A percentile compares a stretch with the other conserved stretches of the same genome.
phyloP scores from a whole-genome alignment of 2,888 invertebrate species.

The Rhagium mordax region DNA sequence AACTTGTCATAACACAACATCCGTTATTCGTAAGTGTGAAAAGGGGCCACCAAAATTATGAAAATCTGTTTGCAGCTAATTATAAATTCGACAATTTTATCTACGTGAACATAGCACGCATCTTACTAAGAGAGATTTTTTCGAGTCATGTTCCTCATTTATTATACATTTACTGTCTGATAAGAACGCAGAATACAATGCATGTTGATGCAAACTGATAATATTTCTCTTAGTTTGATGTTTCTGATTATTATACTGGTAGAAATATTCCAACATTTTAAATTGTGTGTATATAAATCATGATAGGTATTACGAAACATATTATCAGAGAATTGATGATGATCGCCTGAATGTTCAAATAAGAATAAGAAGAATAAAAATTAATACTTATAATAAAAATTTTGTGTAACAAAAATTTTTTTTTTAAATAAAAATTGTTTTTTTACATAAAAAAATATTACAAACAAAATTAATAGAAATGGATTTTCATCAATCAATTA shows the following conservation, averaged over 20 bases:
- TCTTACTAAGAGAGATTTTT: not conserved
- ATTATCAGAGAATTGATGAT: too few species aligned
- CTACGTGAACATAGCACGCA: not conserved
- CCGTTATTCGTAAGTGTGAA: not conserved
- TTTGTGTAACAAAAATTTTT: too few species aligned
- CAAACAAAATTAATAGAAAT: too few species aligned
- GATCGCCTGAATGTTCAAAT: too few species aligned
- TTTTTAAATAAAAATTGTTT: too few species aligned
- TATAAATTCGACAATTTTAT: not conserved
- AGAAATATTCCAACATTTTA: not conserved
- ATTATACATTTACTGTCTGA: not conserved
- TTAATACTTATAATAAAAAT: too few species aligned
- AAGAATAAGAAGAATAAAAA: too few species aligned
- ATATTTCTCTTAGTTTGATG: not conserved
- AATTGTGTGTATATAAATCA: too few species aligned
- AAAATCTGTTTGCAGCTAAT: not conserved
- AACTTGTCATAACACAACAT: not conserved
- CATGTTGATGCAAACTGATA: not conserved
- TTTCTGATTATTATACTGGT: not conserved
- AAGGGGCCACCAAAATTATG: not conserved
- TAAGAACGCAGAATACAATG: not conserved
- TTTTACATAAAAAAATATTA: too few species aligned
- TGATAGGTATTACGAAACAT: too few species aligned
- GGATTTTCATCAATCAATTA: too few species aligned
- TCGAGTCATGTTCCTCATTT: not conserved